phyloP scores from a whole-genome alignment of 2,113 vertebrate species.

The Thryonomys swinderianus region DNA sequence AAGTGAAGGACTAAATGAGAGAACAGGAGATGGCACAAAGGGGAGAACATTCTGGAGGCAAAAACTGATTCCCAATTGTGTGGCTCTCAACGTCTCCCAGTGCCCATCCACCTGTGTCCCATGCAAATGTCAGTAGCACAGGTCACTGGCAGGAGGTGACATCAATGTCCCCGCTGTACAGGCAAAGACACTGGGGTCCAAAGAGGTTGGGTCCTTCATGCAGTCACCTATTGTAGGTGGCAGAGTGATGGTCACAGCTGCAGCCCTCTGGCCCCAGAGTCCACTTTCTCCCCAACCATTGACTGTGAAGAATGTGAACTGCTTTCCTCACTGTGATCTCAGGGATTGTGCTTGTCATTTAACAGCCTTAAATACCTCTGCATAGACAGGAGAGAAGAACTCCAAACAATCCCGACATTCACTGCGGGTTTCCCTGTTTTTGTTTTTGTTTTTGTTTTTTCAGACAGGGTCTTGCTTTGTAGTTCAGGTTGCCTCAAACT shows the following conservation, averaged over 20 bases:
- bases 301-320: not conserved
- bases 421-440: not conserved
- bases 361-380: not conserved
- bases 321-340: not conserved
- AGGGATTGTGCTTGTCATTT: not conserved
- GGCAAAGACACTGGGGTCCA: conserved; percentile 34
- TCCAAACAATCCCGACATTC: not conserved
- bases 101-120: accelerated
- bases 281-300: too few species aligned
- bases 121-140: accelerated
- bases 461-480: too few species aligned
- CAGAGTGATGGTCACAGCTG: not conserved
- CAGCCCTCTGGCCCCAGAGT: not conserved
- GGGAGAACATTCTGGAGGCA: accelerated
- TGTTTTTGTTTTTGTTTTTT: too few species aligned
- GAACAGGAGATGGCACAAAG: not conserved
- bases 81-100: not conserved
- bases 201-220: not conserved
- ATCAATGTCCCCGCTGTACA: not conserved
- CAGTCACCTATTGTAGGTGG: not conserved
- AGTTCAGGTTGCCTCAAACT: too few species aligned
- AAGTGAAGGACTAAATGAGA: not conserved
- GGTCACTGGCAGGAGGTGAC: too few species aligned
- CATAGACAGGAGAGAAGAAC: not conserved
- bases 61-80: accelerated